Conservation (phyloP, 2,113 vertebrate species). For the Ptilorrhoa leucosticta region DNA sequence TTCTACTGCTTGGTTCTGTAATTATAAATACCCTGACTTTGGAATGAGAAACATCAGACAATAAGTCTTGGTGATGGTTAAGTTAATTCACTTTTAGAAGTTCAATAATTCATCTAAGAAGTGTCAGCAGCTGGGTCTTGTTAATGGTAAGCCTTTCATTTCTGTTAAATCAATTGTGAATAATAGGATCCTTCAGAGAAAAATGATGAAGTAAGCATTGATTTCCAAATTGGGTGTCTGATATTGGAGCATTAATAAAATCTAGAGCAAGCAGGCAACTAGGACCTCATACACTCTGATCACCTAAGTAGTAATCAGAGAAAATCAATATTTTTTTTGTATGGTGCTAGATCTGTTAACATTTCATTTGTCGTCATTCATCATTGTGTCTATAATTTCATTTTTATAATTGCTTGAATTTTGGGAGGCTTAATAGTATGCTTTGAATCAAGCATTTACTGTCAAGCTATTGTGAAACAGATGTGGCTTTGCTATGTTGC, state of each 20-base stretch:
- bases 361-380: slow-evolving; percentile 60
- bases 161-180: slow-evolving; percentile 84
- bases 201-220: slow-evolving; percentile 83
- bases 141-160: slow-evolving; percentile 82
- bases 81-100: slow-evolving; percentile 80
- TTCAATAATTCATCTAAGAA: slow-evolving; percentile 81
- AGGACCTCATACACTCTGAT: slow-evolving; percentile 71
- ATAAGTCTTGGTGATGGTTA: slow-evolving; percentile 76
- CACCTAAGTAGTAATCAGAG: slow-evolving; percentile 69
- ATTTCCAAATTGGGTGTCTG: slow-evolving; percentile 81
- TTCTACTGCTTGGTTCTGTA: slow-evolving; percentile 60
- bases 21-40: slow-evolving; percentile 68
- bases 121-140: slow-evolving; percentile 76
- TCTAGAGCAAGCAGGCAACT: slow-evolving; percentile 67
- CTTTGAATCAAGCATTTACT: slow-evolving; percentile 25
- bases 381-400: slow-evolving; percentile 64
- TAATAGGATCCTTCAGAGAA: slow-evolving; percentile 80
- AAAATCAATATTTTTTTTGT: slow-evolving; percentile 72
- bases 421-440: slow-evolving; percentile 43
- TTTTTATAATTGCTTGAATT: slow-evolving; percentile 48
- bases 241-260: slow-evolving; percentile 79
- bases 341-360: slow-evolving; percentile 61
- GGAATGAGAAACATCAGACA: slow-evolving; percentile 63
- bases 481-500: neutral
- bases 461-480: neutral